Evolutionary conservation across 2,113 vertebrate genomes (phyloP).

Genomic region (Amazona guildingii): DNA sequence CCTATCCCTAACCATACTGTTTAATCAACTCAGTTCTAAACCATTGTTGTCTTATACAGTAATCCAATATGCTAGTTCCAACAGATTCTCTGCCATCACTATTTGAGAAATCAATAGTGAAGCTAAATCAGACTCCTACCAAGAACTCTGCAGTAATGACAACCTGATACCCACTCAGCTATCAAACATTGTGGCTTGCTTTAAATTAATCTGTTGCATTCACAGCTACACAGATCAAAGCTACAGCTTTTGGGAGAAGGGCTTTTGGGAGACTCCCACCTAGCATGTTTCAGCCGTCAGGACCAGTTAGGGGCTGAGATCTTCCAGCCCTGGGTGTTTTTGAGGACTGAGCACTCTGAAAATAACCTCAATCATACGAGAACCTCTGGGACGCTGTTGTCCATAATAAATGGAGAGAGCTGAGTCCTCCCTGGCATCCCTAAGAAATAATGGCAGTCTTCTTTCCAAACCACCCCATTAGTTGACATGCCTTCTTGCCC

Average conservation of each 20-base stretch:
- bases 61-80: background rate
- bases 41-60: background rate
- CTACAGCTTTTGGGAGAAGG: background rate
- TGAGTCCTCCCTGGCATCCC: accelerated
- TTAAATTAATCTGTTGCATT: background rate
- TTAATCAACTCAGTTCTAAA: background rate
- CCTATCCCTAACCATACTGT: background rate
- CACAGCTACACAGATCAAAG: background rate
- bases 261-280: background rate
- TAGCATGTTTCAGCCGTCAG: background rate
- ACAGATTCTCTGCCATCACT: background rate
- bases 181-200: background rate
- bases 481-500: accelerated
- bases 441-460: background rate
- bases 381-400: background rate
- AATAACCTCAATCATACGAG: accelerated
- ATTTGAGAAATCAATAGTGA: background rate
- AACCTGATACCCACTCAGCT: background rate
- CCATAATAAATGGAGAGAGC: background rate
- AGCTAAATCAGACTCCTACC: background rate
- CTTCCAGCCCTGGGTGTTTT: background rate
- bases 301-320: background rate
- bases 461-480: background rate
- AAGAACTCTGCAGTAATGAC: background rate
- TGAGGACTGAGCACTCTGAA: background rate